Evolutionary conservation across 53 echinoderm and acorn worm species (phyloP).

Genomic region (Luidia sarsii): DNA sequence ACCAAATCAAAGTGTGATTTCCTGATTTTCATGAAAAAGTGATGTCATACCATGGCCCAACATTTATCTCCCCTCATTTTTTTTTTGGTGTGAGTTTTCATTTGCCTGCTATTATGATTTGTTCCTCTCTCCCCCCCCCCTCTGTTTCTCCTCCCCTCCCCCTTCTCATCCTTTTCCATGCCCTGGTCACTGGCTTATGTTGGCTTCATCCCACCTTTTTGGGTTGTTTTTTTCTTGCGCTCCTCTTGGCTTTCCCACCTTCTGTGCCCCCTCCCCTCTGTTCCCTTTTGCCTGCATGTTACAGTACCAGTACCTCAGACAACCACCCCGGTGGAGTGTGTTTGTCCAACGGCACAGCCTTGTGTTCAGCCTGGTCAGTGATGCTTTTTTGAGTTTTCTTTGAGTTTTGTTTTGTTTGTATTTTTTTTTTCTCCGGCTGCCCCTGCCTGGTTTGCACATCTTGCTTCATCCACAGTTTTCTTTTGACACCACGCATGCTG

Average conservation of each 20-base stretch:
- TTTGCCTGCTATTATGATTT: conserved; percentile 46
- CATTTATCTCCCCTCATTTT: no score
- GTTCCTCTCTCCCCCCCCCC: conserved; percentile 13
- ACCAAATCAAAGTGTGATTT: no score
- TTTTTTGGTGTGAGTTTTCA: conserved; percentile 15
- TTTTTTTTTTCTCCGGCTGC: conserved; percentile 5
- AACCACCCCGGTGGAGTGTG: conserved; percentile 67
- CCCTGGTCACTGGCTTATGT: conserved; percentile 39
- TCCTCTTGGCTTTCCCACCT: background rate
- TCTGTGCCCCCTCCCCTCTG: conserved; percentile 17
- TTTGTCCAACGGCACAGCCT: conserved; percentile 61
- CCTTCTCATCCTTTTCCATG: no score
- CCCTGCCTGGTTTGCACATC: conserved; percentile 27
- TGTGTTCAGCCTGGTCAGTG: conserved; percentile 58
- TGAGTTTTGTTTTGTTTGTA: conserved; percentile 12
- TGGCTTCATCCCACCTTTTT: background rate
- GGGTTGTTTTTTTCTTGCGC: background rate
- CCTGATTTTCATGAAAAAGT: no score
- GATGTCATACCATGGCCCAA: no score
- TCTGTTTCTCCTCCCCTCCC: background rate
- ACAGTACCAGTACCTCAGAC: conserved; percentile 65
- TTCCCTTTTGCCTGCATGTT: conserved; percentile 43
- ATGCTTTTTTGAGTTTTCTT: conserved; percentile 25
- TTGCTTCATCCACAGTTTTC: conserved; percentile 8
- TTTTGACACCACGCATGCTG: background rate